These are phyloP conservation scores for Microcebus griseorufus DNA, from an alignment of 2,113 vertebrate species.

Conservation along the genomic window DNA sequence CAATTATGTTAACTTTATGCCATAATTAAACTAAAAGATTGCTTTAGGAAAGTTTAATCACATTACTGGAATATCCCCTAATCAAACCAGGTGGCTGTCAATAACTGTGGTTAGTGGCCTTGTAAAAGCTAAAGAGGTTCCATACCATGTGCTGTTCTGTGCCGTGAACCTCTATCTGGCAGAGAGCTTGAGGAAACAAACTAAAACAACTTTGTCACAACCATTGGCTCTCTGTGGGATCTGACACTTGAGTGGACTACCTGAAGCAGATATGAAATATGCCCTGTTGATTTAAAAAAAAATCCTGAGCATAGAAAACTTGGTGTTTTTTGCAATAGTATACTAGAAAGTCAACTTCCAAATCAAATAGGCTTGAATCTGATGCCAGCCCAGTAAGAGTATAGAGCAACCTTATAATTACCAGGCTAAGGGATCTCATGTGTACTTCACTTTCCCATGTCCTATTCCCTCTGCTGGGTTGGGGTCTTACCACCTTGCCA, in stretches of 20 bases:
- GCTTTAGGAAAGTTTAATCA: conserved; percentile 50
- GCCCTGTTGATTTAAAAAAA: neutral
- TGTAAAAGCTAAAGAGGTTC: conserved; percentile 1
- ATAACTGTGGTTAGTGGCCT: neutral
- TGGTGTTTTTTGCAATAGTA: neutral
- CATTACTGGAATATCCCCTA: neutral
- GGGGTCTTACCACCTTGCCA: neutral
- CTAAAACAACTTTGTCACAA: neutral
- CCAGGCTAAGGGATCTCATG: neutral
- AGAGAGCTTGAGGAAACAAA: neutral
- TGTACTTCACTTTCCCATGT: neutral
- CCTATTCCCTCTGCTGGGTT: neutral
- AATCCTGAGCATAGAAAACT: neutral
- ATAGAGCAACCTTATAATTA: neutral
- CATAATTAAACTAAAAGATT: conserved; percentile 59
- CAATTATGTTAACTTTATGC: conserved; percentile 42
- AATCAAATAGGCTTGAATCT: neutral
- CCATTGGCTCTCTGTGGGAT: neutral
- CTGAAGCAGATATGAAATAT: neutral
- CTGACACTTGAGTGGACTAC: neutral
- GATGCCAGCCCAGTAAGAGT: neutral
- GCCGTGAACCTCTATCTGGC: conserved; percentile 32
- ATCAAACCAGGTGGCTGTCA: conserved; percentile 24
- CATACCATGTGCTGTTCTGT: neutral
- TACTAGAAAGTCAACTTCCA: neutral